These are phyloP conservation scores for Mesorhabditis spiculigera DNA, from an alignment of 2,888 invertebrate genomes.

Conservation along the genomic window DNA sequence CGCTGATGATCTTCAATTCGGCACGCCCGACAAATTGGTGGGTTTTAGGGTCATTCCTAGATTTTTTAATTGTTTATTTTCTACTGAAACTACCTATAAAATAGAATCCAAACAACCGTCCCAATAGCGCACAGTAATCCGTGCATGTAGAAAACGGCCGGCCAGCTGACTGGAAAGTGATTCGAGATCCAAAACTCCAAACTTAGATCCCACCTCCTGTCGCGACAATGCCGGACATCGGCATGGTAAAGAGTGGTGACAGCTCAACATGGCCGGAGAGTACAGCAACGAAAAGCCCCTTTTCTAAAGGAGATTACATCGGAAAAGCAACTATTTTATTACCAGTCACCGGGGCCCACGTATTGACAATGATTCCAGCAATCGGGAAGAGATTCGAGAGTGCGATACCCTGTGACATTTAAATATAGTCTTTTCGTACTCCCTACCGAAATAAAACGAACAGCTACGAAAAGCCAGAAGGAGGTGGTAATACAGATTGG, in stretches of 20 bases:
- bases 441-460: conserved; percentile 22
- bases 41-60: conserved; percentile 29
- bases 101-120: conserved; percentile 32
- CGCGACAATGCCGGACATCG: conserved; percentile 36
- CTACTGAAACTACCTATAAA: conserved; percentile 17
- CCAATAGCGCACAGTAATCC: conserved; percentile 26
- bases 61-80: neutral
- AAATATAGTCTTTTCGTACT: conserved; percentile 6
- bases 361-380: conserved; percentile 37
- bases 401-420: conserved; percentile 32
- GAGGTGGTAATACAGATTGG: conserved; percentile 27
- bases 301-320: conserved; percentile 14
- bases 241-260: conserved; percentile 43
- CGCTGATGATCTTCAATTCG: conserved; percentile 27
- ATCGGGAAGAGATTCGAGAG: conserved; percentile 42
- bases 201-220: conserved; percentile 14
- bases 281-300: conserved; percentile 41
- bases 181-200: neutral
- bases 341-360: conserved; percentile 31
- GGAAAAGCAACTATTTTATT: neutral
- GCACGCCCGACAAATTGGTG: conserved; percentile 30
- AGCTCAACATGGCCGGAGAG: conserved; percentile 44
- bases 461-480: conserved; percentile 27
- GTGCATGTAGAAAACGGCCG: conserved; percentile 41
- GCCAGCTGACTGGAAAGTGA: conserved; percentile 38